Base-by-base conservation (phyloP, 2,113 vertebrate species). In the Dinomys branickii region DNA sequence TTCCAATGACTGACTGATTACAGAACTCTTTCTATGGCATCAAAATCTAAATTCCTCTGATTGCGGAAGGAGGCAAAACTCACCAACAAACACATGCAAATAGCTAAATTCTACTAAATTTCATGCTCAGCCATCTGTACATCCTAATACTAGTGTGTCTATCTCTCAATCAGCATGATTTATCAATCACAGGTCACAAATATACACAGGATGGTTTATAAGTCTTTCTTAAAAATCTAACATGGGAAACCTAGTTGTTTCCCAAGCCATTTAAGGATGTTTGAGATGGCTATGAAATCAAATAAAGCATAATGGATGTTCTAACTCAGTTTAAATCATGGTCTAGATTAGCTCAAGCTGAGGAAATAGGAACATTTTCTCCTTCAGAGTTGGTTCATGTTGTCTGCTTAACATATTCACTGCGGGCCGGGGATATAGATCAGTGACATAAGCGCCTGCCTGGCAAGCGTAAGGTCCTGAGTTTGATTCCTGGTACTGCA, bases 141-240 rank as follows among this genome's bases (percentile, higher is more conserved):
- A 88, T 16, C 24, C 16, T 71, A 87, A 92, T 22, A 71, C 50
- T 85, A 65, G 35, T 9, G 54, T 97, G 8, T 73, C 19, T 52
- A 13, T 26, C 26, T 83, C 24, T 5, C 52, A 26, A 78, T 44
- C 8, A 83, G 41, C 85, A 67, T 19, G 7, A 92, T 56, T 94
- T 90, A 63, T 71, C n/a, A 82, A 38, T 33, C 22, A 54, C 54
- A 12, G 7, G 52, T 77, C 30, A 78, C 1, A 90, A 24, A 47
- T 50, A 80, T 35, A 12, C 17, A 75, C 12, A 24, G 47, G 22
- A 85, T 30, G 7, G 26, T 56, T 94, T 87, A n/a, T 13, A 90
- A 85, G 73, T 17, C 38, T 52, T 30, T 61, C 30, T 58, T 90
- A 24, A 86, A 89, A 94, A 73, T 67, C 41, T 90, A 89, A 67